phyloP scores from a whole-genome alignment of 2,888 invertebrate genomes.

The Andrena trimmerana region DNA sequence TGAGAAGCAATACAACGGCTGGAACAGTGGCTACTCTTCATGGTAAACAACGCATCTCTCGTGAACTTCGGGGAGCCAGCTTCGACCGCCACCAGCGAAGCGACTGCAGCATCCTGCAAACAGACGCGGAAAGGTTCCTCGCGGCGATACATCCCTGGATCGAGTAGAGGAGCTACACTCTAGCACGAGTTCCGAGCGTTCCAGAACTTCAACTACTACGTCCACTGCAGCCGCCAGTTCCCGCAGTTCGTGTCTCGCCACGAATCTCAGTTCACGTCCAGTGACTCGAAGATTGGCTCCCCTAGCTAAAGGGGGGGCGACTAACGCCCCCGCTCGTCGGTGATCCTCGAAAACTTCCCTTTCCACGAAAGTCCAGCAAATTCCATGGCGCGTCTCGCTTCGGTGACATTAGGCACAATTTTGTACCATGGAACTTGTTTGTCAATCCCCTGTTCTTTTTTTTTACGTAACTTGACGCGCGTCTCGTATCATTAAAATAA shows the following conservation, averaged over 20 bases:
- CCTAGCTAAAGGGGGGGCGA: not conserved
- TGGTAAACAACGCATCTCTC: constrained; percentile 53
- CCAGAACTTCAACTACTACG: not conserved
- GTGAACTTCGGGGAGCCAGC: constrained; percentile 27
- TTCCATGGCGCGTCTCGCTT: constrained; percentile 20
- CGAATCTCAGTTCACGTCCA: not conserved
- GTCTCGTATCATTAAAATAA: constrained; percentile 60
- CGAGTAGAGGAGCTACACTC: not conserved
- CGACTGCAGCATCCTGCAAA: not conserved
- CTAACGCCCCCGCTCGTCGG: not conserved
- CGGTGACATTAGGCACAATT: constrained; percentile 22
- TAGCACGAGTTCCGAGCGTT: not conserved
- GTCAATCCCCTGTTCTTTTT: not conserved
- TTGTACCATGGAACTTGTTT: constrained; percentile 23
- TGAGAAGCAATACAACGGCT: constrained; percentile 49
- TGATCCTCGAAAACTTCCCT: not conserved
- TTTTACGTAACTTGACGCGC: constrained; percentile 45
- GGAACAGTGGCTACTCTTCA: constrained; percentile 42
- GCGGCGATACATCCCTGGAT: not conserved
- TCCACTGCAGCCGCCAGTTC: not conserved
- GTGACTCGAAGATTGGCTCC: not conserved
- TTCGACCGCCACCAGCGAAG: not conserved
- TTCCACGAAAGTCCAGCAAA: constrained; percentile 11
- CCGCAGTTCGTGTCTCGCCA: not conserved
- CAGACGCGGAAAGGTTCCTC: constrained; percentile 18